Conservation (phyloP, 2,888 invertebrate species). For the Noctua pronuba region DNA sequence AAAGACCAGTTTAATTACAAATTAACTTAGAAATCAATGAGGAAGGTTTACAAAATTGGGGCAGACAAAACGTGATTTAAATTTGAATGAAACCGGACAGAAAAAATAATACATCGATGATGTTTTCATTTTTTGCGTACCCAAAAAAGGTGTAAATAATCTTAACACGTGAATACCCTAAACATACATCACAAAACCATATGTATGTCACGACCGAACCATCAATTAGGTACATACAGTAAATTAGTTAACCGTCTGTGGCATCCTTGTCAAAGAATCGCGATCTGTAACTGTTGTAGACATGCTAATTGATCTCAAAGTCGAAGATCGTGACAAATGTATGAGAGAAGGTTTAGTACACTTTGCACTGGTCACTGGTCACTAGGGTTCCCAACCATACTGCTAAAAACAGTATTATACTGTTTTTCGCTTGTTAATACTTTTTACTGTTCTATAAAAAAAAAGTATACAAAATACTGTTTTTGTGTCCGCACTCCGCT, state of each 20-base stretch:
- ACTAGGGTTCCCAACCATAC: too few relatives aligned
- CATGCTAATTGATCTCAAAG: slow-evolving; percentile 53
- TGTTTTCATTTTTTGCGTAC: background rate
- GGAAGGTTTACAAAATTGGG: too few relatives aligned
- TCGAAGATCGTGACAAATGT: slow-evolving; percentile 45
- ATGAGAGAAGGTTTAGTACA: slow-evolving; percentile 18
- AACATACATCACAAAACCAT: background rate
- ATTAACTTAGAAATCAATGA: background rate
- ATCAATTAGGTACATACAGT: slow-evolving; percentile 26
- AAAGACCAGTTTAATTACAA: background rate
- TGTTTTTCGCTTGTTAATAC: too few relatives aligned
- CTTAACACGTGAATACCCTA: slow-evolving; percentile 1
- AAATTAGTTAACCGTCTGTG: slow-evolving; percentile 24
- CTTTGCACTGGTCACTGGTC: slow-evolving; percentile 9
- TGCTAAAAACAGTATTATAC: too few relatives aligned
- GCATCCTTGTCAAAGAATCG: slow-evolving; percentile 31
- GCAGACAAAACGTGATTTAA: background rate
- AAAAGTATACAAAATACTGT: too few relatives aligned
- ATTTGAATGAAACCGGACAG: background rate
- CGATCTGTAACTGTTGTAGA: slow-evolving; percentile 44
- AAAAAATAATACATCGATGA: background rate
- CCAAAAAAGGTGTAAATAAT: background rate
- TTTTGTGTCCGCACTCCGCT: too few relatives aligned
- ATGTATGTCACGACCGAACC: slow-evolving; percentile 20
- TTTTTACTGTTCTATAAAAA: too few relatives aligned